Conservation (phyloP, 2,113 vertebrate species). For the Anhinga rufa region DNA sequence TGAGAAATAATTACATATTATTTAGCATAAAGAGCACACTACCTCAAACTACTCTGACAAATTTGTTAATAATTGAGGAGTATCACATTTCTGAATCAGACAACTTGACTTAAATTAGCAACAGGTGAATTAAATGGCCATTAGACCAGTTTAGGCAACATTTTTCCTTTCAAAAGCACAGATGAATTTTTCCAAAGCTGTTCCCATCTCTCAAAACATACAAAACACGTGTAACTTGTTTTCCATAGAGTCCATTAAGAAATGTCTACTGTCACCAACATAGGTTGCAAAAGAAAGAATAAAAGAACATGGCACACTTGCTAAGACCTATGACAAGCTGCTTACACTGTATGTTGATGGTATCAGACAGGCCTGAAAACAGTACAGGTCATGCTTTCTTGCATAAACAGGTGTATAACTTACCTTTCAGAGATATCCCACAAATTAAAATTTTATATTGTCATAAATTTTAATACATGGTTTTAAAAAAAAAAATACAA, state of each 20-base stretch:
- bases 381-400: background rate
- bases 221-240: background rate
- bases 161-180: background rate
- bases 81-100: background rate
- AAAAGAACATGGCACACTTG: background rate
- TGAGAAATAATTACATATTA: background rate
- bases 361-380: background rate
- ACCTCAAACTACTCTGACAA: background rate
- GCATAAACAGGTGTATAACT: background rate
- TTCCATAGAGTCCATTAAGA: background rate
- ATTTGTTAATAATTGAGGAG: background rate
- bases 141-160: background rate
- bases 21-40: background rate
- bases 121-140: background rate
- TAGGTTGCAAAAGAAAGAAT: background rate
- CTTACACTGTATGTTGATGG: background rate
- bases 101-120: background rate
- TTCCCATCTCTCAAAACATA: background rate
- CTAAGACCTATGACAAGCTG: background rate
- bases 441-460: background rate
- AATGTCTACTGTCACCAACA: background rate
- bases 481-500: conserved; percentile 26
- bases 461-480: background rate
- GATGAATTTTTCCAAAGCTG: background rate
- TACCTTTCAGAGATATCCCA: background rate